phyloP scores from a whole-genome alignment of 1,140 invertebrate genomes.

The Zophobas morio region DNA sequence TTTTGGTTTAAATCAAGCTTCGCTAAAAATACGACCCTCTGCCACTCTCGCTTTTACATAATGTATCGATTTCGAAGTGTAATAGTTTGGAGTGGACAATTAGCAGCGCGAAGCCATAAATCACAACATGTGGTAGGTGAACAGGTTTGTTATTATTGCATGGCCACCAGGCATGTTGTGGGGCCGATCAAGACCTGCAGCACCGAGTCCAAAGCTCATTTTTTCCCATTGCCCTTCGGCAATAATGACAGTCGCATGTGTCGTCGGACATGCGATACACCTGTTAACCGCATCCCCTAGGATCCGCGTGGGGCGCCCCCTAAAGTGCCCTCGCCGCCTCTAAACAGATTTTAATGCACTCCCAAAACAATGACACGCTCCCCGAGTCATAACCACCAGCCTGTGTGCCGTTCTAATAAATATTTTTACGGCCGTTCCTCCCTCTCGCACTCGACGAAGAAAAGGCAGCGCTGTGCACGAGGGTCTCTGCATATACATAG shows the following conservation, averaged over 20 bases:
- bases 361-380: constrained; percentile 64
- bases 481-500: constrained; percentile 14
- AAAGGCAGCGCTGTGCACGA: constrained; percentile 10
- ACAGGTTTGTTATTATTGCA: constrained; percentile 39
- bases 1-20: constrained; percentile 39
- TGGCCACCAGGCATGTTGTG: constrained; percentile 26
- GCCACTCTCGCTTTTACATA: constrained; percentile 38
- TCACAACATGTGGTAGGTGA: constrained; percentile 42
- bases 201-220: constrained; percentile 14
- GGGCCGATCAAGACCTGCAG: constrained; percentile 12
- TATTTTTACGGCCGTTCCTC: constrained; percentile 59
- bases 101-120: constrained; percentile 40
- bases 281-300: constrained; percentile 63
- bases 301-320: constrained; percentile 55
- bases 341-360: constrained; percentile 67
- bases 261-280: constrained; percentile 64
- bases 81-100: constrained; percentile 42
- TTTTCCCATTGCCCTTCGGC: constrained; percentile 20
- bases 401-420: constrained; percentile 60
- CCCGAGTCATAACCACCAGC: constrained; percentile 60
- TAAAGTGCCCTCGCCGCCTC: constrained; percentile 60
- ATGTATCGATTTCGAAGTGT: constrained; percentile 34
- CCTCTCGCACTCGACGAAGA: constrained; percentile 12
- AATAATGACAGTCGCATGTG: constrained; percentile 42
- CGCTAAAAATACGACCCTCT: constrained; percentile 27